Evolutionary conservation across 2,888 invertebrate species (phyloP), one percentile per base, ranked within the genome.

Genomic region (Agrochola macilenta): DNA sequence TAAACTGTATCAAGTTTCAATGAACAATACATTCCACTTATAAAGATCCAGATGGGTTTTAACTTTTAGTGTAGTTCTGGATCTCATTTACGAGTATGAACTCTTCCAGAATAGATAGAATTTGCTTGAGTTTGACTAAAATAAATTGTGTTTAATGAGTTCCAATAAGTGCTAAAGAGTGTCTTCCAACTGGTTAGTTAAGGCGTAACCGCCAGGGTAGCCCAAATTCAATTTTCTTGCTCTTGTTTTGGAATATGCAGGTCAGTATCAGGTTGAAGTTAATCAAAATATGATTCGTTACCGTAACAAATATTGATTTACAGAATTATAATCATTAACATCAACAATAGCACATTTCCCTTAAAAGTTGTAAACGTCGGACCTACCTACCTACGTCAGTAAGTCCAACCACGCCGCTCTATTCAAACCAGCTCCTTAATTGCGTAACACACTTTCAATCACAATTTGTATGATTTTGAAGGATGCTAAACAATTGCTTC

Each of bases 1-100:
- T 89, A 88, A 89, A 87, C 84, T 82, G 82, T 79, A 76, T 87
- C 85, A 85, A 85, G 84, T 83, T 88, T 84, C 83, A 76, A 86
- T 87, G 81, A 81, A 88, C 89, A 87, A 87, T 84, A 84, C 87
- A 82, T 74, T 83, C 69, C 54, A 72, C 46, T 69, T 74, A 69
- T 63, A 76, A 58, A 63, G 46, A 49, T 46, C 39, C 43, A 46
- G 30, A 71, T 72, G 30, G 52, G 61, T 78, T 70, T 63, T 39
- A 72, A 81, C 69, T 69, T 70, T 26, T 8, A 49, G 14, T 23
- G 23, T 69, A 64, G n/a, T 80, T 74, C 20, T 39, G 14, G 39
- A 20, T n/a, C 7, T 23, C 11, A 20, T 60, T 60, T 14, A 46
- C 5, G 5, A 46, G 14, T 49, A 17, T 46, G 14, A 26, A 64